Percentiles rank a stretch among this genome's conserved stretches.
Evolutionary conservation across 2,113 vertebrate species (phyloP).

Genomic region (Sarotherodon lohbergeri): DNA sequence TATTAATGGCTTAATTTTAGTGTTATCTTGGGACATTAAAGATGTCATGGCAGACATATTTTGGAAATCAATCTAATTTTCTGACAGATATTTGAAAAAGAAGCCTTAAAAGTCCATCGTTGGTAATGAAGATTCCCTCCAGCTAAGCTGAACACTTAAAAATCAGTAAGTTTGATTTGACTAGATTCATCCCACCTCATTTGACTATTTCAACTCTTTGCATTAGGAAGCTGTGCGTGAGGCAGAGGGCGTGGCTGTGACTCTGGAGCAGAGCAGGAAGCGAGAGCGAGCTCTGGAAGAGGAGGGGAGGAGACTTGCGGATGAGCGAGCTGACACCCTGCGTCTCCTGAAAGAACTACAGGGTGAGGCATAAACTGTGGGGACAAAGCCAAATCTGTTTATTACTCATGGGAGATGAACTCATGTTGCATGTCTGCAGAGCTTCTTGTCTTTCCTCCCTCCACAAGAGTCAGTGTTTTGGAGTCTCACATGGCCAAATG

Average conservation of each 20-base stretch:
- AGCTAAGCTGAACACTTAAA: not conserved
- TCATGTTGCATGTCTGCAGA: not conserved
- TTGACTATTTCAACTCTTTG: not conserved
- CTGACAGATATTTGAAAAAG: not conserved
- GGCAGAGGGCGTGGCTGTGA: constrained; percentile 52
- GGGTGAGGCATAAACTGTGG: constrained; percentile 42
- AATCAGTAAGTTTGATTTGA: not conserved
- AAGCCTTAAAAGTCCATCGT: not conserved
- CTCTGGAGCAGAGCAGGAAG: constrained; percentile 71
- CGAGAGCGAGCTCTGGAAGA: constrained; percentile 65
- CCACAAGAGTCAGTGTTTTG: not conserved
- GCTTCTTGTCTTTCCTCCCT: not conserved
- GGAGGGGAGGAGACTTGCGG: constrained; percentile 65
- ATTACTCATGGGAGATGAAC: not conserved
- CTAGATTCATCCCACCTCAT: not conserved
- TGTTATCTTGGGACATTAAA: not conserved
- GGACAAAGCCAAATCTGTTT: not conserved
- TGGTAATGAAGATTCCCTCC: not conserved
- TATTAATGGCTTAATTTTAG: not conserved
- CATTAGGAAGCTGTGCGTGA: constrained; percentile 65
- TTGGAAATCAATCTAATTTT: not conserved
- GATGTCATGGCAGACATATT: not conserved
- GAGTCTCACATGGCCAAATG: not conserved
- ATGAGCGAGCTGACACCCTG: constrained; percentile 65
- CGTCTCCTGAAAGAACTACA: constrained; percentile 68